A percentile compares a stretch with the other conserved stretches of the same genome.
These are phyloP conservation scores for Archilochus colubris DNA, from an alignment of 2,113 vertebrate genomes.

Conservation along the genomic window DNA sequence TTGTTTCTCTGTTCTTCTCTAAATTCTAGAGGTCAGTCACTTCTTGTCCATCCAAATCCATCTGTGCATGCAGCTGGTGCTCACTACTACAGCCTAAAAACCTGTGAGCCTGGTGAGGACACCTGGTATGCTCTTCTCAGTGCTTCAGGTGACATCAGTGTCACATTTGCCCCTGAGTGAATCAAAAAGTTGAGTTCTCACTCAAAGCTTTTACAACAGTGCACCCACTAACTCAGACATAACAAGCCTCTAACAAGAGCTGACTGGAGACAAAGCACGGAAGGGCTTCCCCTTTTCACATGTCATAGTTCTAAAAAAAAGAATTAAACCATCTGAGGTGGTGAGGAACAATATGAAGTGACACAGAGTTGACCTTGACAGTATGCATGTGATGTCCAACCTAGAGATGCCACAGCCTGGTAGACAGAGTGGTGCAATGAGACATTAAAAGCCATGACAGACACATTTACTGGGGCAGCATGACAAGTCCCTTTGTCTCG, in stretches of 20 bases:
- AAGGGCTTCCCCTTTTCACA: background rate
- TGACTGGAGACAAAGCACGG: background rate
- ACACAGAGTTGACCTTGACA: background rate
- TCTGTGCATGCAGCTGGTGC: background rate
- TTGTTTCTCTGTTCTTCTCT: background rate
- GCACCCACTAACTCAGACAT: background rate
- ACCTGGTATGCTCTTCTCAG: background rate
- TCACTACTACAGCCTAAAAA: background rate
- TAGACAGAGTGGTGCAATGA: background rate
- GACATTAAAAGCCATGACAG: background rate
- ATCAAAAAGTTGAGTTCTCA: background rate
- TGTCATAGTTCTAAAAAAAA: background rate
- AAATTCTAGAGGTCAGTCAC: background rate
- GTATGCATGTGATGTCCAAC: background rate
- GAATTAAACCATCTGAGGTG: background rate
- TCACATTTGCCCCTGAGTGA: background rate
- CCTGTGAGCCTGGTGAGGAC: background rate
- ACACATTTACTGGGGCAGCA: background rate
- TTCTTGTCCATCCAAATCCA: background rate
- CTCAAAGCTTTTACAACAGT: background rate
- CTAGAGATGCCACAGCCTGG: background rate
- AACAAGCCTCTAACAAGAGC: background rate
- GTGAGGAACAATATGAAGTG: background rate
- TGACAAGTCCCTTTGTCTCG: background rate
- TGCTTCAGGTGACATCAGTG: background rate